These are phyloP conservation scores for Lutjanus erythropterus DNA, from an alignment of 2,113 vertebrate species.

Conservation along the genomic window DNA sequence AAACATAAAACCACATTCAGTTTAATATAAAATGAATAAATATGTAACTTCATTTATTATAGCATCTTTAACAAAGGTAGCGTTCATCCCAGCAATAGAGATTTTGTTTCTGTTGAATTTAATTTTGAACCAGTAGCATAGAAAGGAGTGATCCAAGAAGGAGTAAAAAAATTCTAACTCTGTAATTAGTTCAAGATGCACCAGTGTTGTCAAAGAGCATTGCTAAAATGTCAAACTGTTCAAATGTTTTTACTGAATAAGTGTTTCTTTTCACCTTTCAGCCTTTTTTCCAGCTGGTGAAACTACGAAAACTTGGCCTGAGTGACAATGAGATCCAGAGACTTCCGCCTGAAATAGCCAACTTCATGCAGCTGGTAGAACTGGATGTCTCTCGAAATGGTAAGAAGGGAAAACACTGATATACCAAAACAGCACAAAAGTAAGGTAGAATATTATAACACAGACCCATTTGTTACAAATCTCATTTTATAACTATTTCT, in stretches of 20 bases:
- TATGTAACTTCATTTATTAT: neutral
- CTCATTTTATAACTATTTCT: neutral
- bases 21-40: neutral
- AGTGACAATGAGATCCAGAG: constrained; percentile 99
- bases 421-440: neutral
- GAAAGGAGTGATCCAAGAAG: neutral
- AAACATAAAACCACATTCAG: neutral
- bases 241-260: neutral
- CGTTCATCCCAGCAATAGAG: neutral
- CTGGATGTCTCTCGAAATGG: constrained; percentile 97
- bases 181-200: neutral
- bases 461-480: neutral
- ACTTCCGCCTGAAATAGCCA: constrained; percentile 95
- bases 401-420: constrained; percentile 66
- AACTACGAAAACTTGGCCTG: constrained; percentile 96
- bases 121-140: neutral
- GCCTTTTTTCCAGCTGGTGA: constrained; percentile 97
- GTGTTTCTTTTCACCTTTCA: constrained; percentile 81
- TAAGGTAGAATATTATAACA: neutral
- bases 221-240: neutral
- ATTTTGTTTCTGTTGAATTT: neutral
- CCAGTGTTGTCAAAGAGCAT: neutral
- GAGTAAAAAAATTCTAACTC: neutral
- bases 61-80: neutral
- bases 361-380: constrained; percentile 98